phyloP scores from a whole-genome alignment of 2,888 invertebrate genomes.

The Scaptomyza caliginosa region DNA sequence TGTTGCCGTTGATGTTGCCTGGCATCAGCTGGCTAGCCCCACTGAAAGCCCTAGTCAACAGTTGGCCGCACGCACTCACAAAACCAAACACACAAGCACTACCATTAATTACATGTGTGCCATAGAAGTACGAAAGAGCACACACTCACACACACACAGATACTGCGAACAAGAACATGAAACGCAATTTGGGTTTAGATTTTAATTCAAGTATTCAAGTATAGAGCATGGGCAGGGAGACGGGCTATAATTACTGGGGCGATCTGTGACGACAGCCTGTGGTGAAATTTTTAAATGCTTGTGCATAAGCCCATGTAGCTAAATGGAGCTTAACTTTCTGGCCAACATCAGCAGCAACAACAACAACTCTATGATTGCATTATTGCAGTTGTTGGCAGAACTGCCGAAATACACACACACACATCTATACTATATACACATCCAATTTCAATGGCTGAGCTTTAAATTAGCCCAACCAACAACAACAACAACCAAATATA shows the following conservation, averaged over 20 bases:
- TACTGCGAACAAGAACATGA: conserved; percentile 39
- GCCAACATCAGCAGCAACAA: conserved; percentile 4
- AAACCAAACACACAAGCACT: conserved; percentile 28
- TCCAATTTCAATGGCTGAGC: conserved; percentile 58
- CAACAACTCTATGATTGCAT: conserved; percentile 43
- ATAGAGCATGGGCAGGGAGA: neutral
- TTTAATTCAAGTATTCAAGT: neutral
- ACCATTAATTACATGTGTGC: conserved; percentile 63
- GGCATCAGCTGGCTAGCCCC: conserved; percentile 13
- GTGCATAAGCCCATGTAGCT: conserved; percentile 33
- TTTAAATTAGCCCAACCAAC: conserved; percentile 50
- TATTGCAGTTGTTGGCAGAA: conserved; percentile 22
- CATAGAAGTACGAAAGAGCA: too few relatives aligned
- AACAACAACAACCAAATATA: too few relatives aligned
- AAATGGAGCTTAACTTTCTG: conserved; percentile 26
- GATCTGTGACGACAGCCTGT: conserved; percentile 6
- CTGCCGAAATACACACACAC: neutral
- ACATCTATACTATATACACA: conserved; percentile 39
- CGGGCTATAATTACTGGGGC: neutral
- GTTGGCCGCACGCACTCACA: conserved; percentile 52
- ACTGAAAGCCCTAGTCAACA: conserved; percentile 55
- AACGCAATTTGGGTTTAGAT: neutral
- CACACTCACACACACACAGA: neutral
- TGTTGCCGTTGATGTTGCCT: too few relatives aligned
- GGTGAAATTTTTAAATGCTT: conserved; percentile 59